Conservation (phyloP, 2,797 vertebrate species). For the Taeniopygia guttata region DNA sequence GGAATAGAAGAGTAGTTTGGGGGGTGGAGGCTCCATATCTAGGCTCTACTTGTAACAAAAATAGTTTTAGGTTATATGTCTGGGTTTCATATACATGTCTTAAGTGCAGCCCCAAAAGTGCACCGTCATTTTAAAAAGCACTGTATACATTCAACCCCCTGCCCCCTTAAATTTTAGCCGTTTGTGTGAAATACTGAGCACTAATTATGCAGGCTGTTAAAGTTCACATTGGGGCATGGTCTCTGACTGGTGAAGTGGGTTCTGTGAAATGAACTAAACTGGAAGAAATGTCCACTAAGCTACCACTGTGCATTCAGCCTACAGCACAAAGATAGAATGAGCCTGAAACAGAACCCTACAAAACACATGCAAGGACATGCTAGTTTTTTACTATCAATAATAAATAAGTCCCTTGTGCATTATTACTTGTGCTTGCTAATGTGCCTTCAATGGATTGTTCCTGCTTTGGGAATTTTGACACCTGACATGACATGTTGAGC, state of each 20-base stretch:
- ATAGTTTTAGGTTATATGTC: background rate
- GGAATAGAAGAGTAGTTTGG: background rate
- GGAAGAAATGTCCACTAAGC: background rate
- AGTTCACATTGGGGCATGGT: background rate
- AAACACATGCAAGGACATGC: accelerated
- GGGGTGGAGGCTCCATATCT: background rate
- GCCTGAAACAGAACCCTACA: background rate
- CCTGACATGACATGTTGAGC: background rate
- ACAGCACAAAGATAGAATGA: background rate
- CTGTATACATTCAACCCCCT: background rate
- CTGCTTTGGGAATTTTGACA: background rate
- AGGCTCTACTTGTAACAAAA: background rate
- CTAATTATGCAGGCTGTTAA: background rate
- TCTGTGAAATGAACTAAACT: background rate
- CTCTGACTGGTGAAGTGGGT: background rate
- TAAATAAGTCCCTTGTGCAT: background rate
- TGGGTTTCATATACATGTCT: background rate
- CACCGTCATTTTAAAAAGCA: background rate
- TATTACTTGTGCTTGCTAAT: background rate
- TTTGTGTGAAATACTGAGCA: background rate
- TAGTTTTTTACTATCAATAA: background rate
- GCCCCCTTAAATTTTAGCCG: background rate
- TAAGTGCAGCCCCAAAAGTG: background rate
- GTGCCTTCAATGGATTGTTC: background rate
- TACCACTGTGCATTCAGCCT: background rate